A percentile compares a stretch with the other conserved stretches of the same genome.
These are phyloP conservation scores for Actinia tenebrosa DNA, from an alignment of 64 coral and sea anemone genomes.

Conservation along the genomic window DNA sequence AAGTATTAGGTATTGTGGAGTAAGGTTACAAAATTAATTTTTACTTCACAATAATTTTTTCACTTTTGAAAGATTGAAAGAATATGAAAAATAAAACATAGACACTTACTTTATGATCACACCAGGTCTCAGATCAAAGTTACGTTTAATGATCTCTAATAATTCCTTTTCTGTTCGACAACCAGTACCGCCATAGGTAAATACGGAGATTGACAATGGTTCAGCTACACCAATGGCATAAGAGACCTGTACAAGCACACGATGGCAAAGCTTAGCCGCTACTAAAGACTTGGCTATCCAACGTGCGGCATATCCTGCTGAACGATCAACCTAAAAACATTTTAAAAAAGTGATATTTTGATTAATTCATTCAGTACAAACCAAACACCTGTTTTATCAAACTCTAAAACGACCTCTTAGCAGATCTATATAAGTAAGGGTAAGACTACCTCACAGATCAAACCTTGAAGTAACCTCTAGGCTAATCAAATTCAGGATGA, in stretches of 20 bases:
- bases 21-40: no score
- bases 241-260: conserved; percentile 63
- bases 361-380: no score
- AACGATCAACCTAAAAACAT: conserved; percentile 59
- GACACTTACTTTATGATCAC: conserved; percentile 49
- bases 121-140: conserved; percentile 83
- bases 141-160: conserved; percentile 57
- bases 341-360: not conserved
- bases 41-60: no score
- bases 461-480: not conserved
- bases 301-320: conserved; percentile 67
- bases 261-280: conserved; percentile 66
- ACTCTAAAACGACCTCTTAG: no score
- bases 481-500: no score
- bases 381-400: no score
- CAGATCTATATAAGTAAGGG: no score
- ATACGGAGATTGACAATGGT: conserved; percentile 62
- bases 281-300: conserved; percentile 74
- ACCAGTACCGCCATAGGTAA: conserved; percentile 55
- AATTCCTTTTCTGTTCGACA: conserved; percentile 37
- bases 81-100: no score
- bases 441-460: not conserved
- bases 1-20: no score
- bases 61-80: no score
- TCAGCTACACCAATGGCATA: conserved; percentile 79